Evolutionary conservation across 2,797 vertebrate species (phyloP).

Genomic region (Tadarida brasiliensis): DNA sequence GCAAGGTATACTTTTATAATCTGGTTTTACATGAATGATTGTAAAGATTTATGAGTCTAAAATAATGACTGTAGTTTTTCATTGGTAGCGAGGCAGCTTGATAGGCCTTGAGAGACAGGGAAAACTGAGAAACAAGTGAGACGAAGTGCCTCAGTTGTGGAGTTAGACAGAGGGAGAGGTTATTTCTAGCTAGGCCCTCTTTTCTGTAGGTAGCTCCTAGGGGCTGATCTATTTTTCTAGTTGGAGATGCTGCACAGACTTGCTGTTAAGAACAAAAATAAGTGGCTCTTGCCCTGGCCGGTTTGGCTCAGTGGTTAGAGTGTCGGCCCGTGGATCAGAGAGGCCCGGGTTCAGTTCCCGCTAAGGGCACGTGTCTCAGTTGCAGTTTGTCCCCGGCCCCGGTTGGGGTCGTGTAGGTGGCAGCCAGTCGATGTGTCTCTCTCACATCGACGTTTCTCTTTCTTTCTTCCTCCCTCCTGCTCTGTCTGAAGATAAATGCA

Average conservation of each 20-base stretch:
- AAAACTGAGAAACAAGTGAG: not conserved
- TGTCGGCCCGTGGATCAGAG: too few relatives aligned
- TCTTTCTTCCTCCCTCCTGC: too few relatives aligned
- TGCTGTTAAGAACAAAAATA: slow-evolving; percentile 53
- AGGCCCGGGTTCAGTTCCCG: too few relatives aligned
- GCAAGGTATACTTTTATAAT: not conserved
- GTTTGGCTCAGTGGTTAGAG: too few relatives aligned
- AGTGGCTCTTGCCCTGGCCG: not conserved
- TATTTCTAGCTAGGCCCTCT: not conserved
- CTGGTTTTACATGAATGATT: not conserved
- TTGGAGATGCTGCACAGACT: not conserved
- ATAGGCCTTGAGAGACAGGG: not conserved
- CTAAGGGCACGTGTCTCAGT: too few relatives aligned
- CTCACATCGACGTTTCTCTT: too few relatives aligned
- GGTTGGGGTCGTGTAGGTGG: too few relatives aligned
- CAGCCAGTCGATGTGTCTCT: too few relatives aligned
- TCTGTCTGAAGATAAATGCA: too few relatives aligned
- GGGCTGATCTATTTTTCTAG: not conserved
- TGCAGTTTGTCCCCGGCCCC: too few relatives aligned
- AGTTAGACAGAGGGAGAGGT: not conserved
- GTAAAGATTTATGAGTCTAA: not conserved
- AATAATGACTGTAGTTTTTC: not conserved
- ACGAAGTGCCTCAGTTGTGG: not conserved
- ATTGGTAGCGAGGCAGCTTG: not conserved
- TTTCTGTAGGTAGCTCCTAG: not conserved